A percentile compares a stretch with the other conserved stretches of the same genome.
phyloP scores from a whole-genome alignment of 2,888 invertebrate species.

The Keiferia lycopersicella region DNA sequence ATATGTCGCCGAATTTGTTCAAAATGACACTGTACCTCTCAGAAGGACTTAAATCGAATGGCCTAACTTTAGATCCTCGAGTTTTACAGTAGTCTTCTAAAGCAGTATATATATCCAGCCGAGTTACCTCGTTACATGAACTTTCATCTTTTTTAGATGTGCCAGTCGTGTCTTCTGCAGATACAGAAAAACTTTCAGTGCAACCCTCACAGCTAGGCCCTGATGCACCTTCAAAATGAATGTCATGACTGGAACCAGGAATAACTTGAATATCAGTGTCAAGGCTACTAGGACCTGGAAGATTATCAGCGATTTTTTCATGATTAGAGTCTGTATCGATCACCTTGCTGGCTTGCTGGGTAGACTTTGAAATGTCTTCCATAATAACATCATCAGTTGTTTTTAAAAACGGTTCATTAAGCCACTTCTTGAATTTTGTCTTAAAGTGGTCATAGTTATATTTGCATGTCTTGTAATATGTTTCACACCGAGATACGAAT shows the following conservation, averaged over 20 bases:
- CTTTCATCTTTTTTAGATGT: no score
- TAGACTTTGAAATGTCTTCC: no score
- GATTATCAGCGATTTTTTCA: background rate
- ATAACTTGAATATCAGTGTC: background rate
- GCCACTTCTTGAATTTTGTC: background rate
- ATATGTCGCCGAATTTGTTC: background rate
- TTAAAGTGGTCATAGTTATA: background rate
- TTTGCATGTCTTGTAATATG: background rate
- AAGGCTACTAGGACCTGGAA: background rate
- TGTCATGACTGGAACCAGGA: background rate
- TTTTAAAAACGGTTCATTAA: conserved; percentile 3
- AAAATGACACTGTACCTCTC: background rate
- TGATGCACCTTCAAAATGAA: background rate
- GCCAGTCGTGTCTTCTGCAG: no score
- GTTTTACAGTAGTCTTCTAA: background rate
- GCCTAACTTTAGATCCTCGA: background rate
- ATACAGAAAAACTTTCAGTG: no score
- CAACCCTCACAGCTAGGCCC: background rate
- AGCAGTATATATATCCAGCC: no score
- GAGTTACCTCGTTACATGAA: no score
- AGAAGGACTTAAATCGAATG: background rate
- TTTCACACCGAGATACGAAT: no score
- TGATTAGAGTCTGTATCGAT: no score
- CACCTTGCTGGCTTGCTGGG: background rate
- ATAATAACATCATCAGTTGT: background rate